Conservation (phyloP, 2,888 invertebrate species). For the Synergus itoensis region DNA sequence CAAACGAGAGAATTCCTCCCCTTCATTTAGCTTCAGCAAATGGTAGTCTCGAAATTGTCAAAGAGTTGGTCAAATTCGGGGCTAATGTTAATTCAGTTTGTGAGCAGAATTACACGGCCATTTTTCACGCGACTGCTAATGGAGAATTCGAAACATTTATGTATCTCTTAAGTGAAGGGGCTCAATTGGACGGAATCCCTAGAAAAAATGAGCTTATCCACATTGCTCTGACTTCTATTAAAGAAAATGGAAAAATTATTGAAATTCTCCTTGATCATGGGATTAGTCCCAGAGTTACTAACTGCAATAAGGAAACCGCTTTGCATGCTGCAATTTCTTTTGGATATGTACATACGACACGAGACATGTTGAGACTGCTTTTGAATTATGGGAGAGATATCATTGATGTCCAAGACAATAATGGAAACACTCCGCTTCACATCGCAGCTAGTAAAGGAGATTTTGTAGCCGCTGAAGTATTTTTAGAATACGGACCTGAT, state of each 20-base stretch:
- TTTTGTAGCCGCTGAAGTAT: neutral
- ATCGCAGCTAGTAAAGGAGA: neutral
- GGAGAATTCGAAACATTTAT: neutral
- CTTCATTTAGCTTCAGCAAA: neutral
- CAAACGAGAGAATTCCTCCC: neutral
- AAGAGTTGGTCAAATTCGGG: neutral
- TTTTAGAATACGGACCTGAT: neutral
- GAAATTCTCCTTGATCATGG: slow-evolving; percentile 3
- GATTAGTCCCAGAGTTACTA: neutral
- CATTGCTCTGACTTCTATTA: neutral
- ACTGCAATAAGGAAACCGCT: neutral
- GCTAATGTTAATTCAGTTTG: slow-evolving; percentile 13
- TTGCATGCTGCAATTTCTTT: neutral
- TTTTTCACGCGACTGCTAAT: slow-evolving; percentile 3
- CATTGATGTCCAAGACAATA: neutral
- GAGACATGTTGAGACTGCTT: neutral
- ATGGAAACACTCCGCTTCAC: neutral
- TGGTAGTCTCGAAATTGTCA: neutral
- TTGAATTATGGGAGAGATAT: slow-evolving; percentile 2
- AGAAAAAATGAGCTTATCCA: neutral
- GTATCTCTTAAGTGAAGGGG: neutral
- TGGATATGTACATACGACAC: neutral
- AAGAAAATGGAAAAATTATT: neutral
- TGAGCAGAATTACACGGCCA: slow-evolving; percentile 1
- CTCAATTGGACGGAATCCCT: neutral